phyloP scores from a whole-genome alignment of 2,888 invertebrate species.

The Pristionchus mayeri region DNA sequence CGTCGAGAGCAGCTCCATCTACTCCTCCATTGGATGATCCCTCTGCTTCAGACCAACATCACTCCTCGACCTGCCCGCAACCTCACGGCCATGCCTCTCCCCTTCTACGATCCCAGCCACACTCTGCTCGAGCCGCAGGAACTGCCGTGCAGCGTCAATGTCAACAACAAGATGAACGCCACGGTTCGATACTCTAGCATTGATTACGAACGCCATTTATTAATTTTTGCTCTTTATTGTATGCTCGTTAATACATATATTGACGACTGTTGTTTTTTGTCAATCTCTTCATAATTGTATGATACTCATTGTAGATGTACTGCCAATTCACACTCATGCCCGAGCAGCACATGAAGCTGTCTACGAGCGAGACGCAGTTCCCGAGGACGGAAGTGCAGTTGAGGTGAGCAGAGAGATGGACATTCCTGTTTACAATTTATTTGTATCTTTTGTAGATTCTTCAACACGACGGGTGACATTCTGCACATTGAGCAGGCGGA shows the following conservation, averaged over 20 bases:
- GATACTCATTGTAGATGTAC: neutral
- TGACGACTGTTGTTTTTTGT: too few species aligned
- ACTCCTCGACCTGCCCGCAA: constrained; percentile 35
- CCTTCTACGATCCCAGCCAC: constrained; percentile 62
- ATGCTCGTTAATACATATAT: too few species aligned
- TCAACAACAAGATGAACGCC: constrained; percentile 44
- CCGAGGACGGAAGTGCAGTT: constrained; percentile 44
- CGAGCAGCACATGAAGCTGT: neutral
- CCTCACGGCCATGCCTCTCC: constrained; percentile 55
- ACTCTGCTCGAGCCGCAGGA: constrained; percentile 59
- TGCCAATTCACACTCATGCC: constrained; percentile 24
- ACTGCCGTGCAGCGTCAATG: constrained; percentile 50
- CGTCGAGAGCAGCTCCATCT: too few species aligned
- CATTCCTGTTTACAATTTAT: neutral
- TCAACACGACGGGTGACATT: constrained; percentile 53
- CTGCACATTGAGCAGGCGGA: constrained; percentile 57
- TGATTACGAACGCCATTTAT: neutral
- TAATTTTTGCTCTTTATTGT: too few species aligned
- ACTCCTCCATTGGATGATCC: too few species aligned
- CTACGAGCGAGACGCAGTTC: neutral
- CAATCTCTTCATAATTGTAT: too few species aligned
- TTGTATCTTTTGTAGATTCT: constrained; percentile 54
- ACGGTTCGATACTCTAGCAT: neutral
- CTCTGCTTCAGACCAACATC: constrained; percentile 6
- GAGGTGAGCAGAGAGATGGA: neutral